Base-by-base conservation (phyloP, 1,140 invertebrate genomes). In the Hestina assimilis region DNA sequence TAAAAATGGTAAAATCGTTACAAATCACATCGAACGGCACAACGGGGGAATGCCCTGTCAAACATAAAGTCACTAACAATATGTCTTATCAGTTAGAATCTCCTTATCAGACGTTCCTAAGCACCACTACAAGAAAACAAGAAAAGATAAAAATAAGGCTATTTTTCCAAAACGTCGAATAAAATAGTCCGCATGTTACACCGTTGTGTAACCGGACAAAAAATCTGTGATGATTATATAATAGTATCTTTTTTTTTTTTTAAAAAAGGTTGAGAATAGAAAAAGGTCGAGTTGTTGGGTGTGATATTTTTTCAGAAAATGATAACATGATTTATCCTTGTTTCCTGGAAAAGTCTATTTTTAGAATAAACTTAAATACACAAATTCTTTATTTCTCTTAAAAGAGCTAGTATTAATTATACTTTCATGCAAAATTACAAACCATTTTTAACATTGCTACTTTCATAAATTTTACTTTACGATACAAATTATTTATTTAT, bases 101-200 rank as follows among this genome's bases (percentile, higher is more conserved):
- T 68, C 59, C 69, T 72, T 79, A 80, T 76, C 77, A 59, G 64
- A 33, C 35, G 38, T 38, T 31, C 52, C 63, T 61, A 60, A 69
- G 66, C 61, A 59, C 58, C 54, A 66, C 69, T 70, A 66, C 63
- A 54, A 66, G 58, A 47, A 61, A 76, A 84, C 78, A 79, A 76
- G 81, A 57, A 64, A 52, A 69, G 71, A 82, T 79, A 83, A 80
- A 82, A 80, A 77, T 75, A 80, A 77, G 77, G 67, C 74, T 81
- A 82, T 84, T 83, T 81, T 80, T 77, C 71, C 69, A 60, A 78
- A 84, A 72, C 64, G 67, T 75, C 77, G 75, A 82, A 81, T 76
- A 75, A 67, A 65, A 63, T 21, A 20, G 33, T 7, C 4, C 33
- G 59, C 33, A 41, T 17, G 31, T 79, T 45, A 84, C 79, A 84